Percentiles rank a stretch among this genome's conserved stretches.
Conservation (phyloP, 2,797 vertebrate genomes). For the Gallirallus australis region DNA sequence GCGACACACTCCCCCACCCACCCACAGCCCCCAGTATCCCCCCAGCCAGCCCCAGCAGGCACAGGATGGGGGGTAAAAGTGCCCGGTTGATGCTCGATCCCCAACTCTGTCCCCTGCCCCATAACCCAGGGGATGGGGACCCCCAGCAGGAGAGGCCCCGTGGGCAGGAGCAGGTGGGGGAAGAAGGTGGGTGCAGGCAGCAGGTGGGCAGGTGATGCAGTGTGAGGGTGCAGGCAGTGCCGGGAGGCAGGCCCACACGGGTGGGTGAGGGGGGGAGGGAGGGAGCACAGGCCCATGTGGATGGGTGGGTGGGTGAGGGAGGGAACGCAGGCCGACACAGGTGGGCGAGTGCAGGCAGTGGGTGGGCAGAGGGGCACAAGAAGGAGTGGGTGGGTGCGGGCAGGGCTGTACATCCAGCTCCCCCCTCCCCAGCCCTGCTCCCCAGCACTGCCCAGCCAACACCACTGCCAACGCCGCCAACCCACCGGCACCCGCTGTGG, state of each 20-base stretch:
- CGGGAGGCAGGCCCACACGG: background rate
- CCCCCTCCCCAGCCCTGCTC: background rate
- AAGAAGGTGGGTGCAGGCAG: background rate
- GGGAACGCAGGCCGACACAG: too few relatives aligned
- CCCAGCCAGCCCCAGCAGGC: rapidly evolving
- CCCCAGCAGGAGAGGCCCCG: too few relatives aligned
- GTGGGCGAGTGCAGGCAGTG: background rate
- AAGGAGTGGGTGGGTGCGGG: background rate
- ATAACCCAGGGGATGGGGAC: background rate
- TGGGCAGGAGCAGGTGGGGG: background rate
- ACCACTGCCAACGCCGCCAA: background rate
- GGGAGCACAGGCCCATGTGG: too few relatives aligned
- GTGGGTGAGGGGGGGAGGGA: background rate
- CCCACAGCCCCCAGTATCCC: background rate
- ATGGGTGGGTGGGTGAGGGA: too few relatives aligned
- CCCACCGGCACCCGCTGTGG: rapidly evolving
- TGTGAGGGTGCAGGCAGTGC: background rate
- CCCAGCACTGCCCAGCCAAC: background rate
- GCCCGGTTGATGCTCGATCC: rapidly evolving
- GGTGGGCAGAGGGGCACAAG: background rate
- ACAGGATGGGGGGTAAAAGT: background rate
- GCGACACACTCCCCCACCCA: background rate
- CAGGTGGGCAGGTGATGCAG: background rate
- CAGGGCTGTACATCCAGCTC: background rate
- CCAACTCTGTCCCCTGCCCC: background rate